These are phyloP conservation scores for Manis pentadactyla DNA, from an alignment of 2,797 vertebrate genomes.

Conservation along the genomic window DNA sequence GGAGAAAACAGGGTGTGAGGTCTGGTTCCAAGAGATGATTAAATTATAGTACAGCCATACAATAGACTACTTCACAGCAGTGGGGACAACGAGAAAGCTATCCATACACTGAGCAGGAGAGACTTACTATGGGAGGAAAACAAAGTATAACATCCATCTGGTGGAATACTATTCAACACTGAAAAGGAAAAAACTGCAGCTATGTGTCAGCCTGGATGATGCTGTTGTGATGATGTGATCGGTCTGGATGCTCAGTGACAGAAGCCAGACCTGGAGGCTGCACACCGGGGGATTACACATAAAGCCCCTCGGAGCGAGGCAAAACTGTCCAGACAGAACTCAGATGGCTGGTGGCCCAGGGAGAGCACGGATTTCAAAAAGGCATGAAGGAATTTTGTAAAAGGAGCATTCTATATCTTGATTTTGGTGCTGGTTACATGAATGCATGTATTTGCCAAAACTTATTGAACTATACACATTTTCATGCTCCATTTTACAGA, in stretches of 20 bases:
- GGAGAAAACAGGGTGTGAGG: too few species aligned
- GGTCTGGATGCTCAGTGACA: too few species aligned
- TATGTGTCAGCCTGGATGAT: too few species aligned
- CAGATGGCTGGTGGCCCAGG: rapidly evolving
- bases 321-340: rapidly evolving
- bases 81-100: not conserved
- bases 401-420: not conserved
- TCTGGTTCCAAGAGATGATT: not conserved
- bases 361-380: too few species aligned
- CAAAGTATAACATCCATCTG: not conserved
- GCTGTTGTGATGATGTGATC: too few species aligned
- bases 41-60: too few species aligned
- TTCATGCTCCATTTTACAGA: not conserved
- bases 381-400: rapidly evolving
- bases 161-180: not conserved
- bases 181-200: not conserved
- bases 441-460: not conserved
- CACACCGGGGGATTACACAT: rapidly evolving
- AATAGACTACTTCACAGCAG: not conserved
- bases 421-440: too few species aligned
- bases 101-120: not conserved
- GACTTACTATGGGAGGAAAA: not conserved
- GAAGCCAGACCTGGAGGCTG: not conserved
- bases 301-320: not conserved
- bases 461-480: not conserved